Evolutionary conservation across 2,888 invertebrate genomes (phyloP).

Genomic region (Lasius fuliginosus): DNA sequence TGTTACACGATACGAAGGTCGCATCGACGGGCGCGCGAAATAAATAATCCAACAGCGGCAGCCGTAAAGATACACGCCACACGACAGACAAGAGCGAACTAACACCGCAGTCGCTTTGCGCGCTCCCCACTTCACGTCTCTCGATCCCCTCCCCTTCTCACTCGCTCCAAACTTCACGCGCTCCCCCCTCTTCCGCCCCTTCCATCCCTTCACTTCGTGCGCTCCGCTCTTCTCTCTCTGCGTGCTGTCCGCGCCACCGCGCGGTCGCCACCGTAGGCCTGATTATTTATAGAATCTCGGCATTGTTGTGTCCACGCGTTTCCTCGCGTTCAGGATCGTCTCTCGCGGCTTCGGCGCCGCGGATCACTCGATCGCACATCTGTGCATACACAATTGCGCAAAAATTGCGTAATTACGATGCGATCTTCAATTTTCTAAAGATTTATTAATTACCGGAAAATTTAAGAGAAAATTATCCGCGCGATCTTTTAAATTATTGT

Average conservation of each 20-base stretch:
- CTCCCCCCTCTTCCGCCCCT: background rate
- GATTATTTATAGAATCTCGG: conserved; percentile 75
- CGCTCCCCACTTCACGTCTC: conserved; percentile 27
- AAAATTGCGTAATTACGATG: background rate
- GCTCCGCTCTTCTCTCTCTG: conserved; percentile 45
- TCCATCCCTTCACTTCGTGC: background rate
- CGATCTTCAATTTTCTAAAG: background rate
- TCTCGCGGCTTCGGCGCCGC: background rate
- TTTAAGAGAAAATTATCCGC: background rate
- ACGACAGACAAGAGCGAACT: conserved; percentile 52
- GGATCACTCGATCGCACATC: background rate
- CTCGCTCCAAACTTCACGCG: conserved; percentile 31
- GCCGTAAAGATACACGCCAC: background rate
- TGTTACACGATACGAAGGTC: conserved; percentile 27
- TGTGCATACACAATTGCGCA: background rate
- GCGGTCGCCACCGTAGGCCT: conserved; percentile 33
- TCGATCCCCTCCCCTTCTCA: too few relatives aligned
- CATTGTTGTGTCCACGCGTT: conserved; percentile 71
- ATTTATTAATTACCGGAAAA: background rate
- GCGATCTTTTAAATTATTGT: background rate
- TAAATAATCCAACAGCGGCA: background rate
- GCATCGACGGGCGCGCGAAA: conserved; percentile 7
- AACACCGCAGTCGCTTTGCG: conserved; percentile 51
- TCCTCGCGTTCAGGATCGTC: conserved; percentile 31
- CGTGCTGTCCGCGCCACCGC: conserved; percentile 35